Percentiles rank a stretch among this genome's conserved stretches.
phyloP scores from a whole-genome alignment of 2,113 vertebrate genomes.

The Corydoras sp. region DNA sequence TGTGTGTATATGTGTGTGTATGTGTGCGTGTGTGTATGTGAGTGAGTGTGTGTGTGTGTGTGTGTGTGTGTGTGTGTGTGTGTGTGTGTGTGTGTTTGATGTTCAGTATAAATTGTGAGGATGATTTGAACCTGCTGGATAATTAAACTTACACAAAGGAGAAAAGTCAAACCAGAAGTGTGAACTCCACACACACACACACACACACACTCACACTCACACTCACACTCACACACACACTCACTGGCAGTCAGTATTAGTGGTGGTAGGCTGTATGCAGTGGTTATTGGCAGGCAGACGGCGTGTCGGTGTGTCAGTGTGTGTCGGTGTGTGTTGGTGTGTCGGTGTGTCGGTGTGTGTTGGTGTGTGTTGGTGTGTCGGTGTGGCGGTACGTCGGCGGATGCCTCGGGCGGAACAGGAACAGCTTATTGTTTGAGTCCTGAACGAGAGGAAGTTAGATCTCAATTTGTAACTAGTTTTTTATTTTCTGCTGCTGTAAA shows the following conservation, averaged over 20 bases:
- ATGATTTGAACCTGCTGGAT: slow-evolving; percentile 40
- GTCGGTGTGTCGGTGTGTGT: too few relatives aligned
- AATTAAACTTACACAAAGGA: slow-evolving; percentile 63
- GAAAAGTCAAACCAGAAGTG: slow-evolving; percentile 57
- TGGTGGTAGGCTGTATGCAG: not conserved
- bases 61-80: not conserved
- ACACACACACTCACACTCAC: slow-evolving; percentile 25
- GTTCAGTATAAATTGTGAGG: not conserved
- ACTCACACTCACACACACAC: slow-evolving; percentile 24
- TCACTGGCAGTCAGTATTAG: not conserved
- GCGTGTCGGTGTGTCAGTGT: too few relatives aligned
- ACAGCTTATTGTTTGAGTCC: slow-evolving; percentile 22
- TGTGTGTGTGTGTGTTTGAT: not conserved
- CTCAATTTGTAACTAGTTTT: slow-evolving; percentile 16
- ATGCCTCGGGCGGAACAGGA: slow-evolving; percentile 21
- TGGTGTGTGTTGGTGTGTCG: too few relatives aligned
- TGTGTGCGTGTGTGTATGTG: too few relatives aligned
- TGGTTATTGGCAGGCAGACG: not conserved
- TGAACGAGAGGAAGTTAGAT: slow-evolving; percentile 11
- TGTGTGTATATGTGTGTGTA: too few relatives aligned
- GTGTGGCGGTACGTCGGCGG: not conserved
- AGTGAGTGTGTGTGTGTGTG: not conserved
- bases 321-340: too few relatives aligned
- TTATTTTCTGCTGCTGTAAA: slow-evolving; percentile 15
- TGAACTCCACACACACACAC: slow-evolving; percentile 26